Percentiles rank a stretch among this genome's conserved stretches.
These are phyloP conservation scores for Morelia viridis DNA, from an alignment of 2,797 vertebrate species.

Conservation along the genomic window DNA sequence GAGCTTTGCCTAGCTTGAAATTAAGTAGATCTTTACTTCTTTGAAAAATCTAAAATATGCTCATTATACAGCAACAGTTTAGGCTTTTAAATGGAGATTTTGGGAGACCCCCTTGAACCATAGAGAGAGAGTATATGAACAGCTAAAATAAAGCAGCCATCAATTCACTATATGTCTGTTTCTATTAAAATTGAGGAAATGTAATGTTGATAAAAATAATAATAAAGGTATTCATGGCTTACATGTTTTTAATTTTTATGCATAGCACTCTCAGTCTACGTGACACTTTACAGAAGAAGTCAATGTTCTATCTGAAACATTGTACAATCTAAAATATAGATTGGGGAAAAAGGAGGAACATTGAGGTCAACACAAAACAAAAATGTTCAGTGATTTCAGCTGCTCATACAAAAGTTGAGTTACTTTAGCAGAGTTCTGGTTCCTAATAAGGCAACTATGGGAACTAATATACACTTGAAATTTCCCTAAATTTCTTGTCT, in stretches of 20 bases:
- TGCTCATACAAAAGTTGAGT: background rate
- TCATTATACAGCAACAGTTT: background rate
- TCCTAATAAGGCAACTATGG: background rate
- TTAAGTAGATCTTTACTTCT: slow-evolving; percentile 31
- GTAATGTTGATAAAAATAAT: background rate
- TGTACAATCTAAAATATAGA: background rate
- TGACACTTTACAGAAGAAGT: background rate
- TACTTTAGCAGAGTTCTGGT: background rate
- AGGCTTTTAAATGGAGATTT: background rate
- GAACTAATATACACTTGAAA: background rate
- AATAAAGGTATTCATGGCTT: background rate
- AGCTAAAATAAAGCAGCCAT: background rate
- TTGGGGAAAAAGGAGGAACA: background rate
- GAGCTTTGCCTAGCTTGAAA: slow-evolving; percentile 44
- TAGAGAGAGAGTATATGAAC: background rate
- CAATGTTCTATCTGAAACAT: background rate
- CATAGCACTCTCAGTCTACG: background rate
- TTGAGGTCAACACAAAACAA: background rate
- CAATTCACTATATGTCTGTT: background rate
- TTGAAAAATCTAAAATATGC: slow-evolving; percentile 31
- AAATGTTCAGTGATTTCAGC: background rate
- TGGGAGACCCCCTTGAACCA: background rate
- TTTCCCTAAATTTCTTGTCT: background rate
- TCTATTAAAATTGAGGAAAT: background rate
- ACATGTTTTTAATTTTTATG: background rate